Percentiles rank a stretch among this genome's conserved stretches.
phyloP scores from a whole-genome alignment of 2,797 vertebrate genomes.

The Gymnodraco acuticeps region DNA sequence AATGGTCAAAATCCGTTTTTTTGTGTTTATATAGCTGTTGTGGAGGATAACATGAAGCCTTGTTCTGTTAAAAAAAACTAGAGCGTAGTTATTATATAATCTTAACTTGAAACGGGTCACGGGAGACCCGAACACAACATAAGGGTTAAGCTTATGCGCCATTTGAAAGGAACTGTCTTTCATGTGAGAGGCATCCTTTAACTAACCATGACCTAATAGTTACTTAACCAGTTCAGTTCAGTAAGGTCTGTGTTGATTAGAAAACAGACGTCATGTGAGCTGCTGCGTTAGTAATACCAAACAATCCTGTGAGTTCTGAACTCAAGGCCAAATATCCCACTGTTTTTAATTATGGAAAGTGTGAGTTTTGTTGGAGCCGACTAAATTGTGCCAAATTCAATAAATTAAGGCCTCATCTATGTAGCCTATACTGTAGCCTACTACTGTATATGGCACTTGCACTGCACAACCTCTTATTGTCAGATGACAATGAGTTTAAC shows the following conservation, averaged over 20 bases:
- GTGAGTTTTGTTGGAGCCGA: not conserved
- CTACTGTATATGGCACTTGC: not conserved
- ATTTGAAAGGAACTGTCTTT: conserved; percentile 21
- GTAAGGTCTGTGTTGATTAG: conserved; percentile 53
- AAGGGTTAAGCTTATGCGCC: not conserved
- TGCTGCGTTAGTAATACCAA: conserved; percentile 31
- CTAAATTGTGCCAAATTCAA: not conserved
- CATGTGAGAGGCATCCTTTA: conserved; percentile 11
- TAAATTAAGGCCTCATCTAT: not conserved
- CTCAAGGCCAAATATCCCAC: conserved; percentile 5
- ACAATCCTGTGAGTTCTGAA: conserved; percentile 28
- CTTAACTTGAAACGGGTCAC: no score
- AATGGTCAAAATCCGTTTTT: no score
- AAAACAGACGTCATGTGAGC: conserved; percentile 46
- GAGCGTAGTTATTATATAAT: no score
- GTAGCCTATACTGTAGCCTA: no score
- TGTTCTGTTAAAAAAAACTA: no score
- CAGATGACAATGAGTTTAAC: not conserved
- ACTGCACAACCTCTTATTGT: not conserved
- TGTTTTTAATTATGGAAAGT: not conserved
- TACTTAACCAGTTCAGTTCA: conserved; percentile 33
- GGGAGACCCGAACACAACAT: no score
- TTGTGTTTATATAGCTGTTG: no score
- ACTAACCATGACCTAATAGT: conserved; percentile 12
- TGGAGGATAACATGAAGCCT: no score